Base-by-base conservation (phyloP, 2,888 invertebrate genomes). In the Autographa pulchrina region DNA sequence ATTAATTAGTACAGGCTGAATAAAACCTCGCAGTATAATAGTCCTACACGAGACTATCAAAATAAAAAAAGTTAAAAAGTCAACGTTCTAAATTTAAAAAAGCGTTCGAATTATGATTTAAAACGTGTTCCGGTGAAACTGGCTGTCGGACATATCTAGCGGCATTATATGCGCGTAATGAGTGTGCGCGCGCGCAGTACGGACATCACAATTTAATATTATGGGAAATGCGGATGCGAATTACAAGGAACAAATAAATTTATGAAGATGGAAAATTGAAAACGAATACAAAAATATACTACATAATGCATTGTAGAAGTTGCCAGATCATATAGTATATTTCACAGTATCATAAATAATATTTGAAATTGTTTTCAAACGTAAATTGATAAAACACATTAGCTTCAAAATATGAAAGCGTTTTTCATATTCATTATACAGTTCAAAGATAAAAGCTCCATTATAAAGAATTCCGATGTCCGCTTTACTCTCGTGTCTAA, bases 101-200 rank as follows among this genome's bases (percentile, higher is more conserved):
- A 82, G 74, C 92, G 94, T 92, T 94, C 94, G 93, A 95, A 95
- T 94, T 96, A 95, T 95, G 95, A 95, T 96, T 95, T 95, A 94
- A 95, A 96, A 96, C 96, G 93, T 95, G 96, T 96, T 96, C 95
- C 93, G 94, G 95, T 93, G 95, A 95, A 95, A 95, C 95, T 94
- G 91, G 93, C 92, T 90, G 95, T 93, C 94, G 93, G 94, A 94
- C 91, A 92, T 92, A 92, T 94, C 94, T 94, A 95, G 93, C 93
- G 91, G 89, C 92, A 94, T 93, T 93, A 94, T 93, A 94, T 92
- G 90, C 91, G 90, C 91, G 92, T 95, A 96, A 95, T 95, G 94
- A 95, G 93, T 89, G 88, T 86, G 81, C 89, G 86, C 80, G 86
- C 81, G 90, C 91, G 89, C 74, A 32, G 73, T 76, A 68, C 87